Evolutionary conservation across 1,140 invertebrate species (phyloP), one percentile per base, ranked within the genome.

Genomic region (Dendroctonus valens): DNA sequence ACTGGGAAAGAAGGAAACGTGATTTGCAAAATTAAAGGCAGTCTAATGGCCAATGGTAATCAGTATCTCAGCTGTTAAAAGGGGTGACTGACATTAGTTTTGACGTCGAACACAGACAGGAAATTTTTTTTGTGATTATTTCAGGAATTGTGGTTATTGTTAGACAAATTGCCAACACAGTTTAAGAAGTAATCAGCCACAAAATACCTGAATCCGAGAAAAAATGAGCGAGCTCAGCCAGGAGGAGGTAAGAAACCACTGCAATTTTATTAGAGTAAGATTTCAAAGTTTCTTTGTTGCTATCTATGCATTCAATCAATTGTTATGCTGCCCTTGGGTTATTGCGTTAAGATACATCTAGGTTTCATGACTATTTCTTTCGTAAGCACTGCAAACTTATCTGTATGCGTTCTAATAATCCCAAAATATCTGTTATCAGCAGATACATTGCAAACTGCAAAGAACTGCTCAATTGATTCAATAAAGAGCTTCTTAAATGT

Each of bases 211-310:
- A 59, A 63, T 48, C 15, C 14, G 41, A 40, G 11, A 48, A 63
- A 72, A 66, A 52, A 88, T 89, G 86, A 89, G 85, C 75, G 88
- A 89, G 81, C 78, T 90, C 60, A 87, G 82, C 65, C 88, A 88
- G 72, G 89, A 91, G 79, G 89, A 91, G 83, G 89, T 88, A 78
- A 83, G 80, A 62, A 74, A 79, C 15, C 37, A 12, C 39, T 53
- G 49, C 6, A 50, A 42, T 55, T 57, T 65, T 15, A 12, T 48
- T 37, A 51, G 44, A 41, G 59, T 38, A 52, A 55, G 38, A 39
- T 54, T 67, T 65, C 58, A 37, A 49, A 44, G 51, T 67, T 68
- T 61, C 42, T 70, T 69, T 65, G 65, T 50, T 65, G 44, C 54
- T 66, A 65, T 58, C 52, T 26, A 41, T 14, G 11, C 0, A 37